A percentile compares a stretch with the other conserved stretches of the same genome.
Conservation (phyloP, 2,797 vertebrate genomes). For the Smutsia gigantea region DNA sequence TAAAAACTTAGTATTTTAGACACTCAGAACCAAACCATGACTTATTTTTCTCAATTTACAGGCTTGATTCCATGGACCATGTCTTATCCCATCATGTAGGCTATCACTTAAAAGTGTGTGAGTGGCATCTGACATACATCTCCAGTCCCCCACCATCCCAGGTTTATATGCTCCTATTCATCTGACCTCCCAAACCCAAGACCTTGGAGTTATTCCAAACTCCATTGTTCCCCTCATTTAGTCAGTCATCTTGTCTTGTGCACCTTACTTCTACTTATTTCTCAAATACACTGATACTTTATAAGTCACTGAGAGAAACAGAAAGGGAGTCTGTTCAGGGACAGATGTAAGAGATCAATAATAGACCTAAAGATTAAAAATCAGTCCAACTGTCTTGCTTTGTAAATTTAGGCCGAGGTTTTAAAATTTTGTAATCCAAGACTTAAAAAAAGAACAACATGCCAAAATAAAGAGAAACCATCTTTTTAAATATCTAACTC, state of each 20-base stretch:
- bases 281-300: neutral
- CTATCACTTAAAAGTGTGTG: neutral
- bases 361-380: neutral
- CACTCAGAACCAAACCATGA: neutral
- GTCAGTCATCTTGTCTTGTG: neutral
- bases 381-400: slow-evolving; percentile 14
- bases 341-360: neutral
- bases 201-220: neutral
- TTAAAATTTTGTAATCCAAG: neutral
- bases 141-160: neutral
- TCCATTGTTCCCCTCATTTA: neutral
- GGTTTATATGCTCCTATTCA: neutral
- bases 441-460: slow-evolving; percentile 34
- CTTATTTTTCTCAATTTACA: slow-evolving; percentile 8
- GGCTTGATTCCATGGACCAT: neutral
- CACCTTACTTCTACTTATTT: slow-evolving; percentile 22
- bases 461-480: slow-evolving; percentile 60
- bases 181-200: slow-evolving; percentile 1
- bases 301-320: neutral
- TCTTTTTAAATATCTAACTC: slow-evolving; percentile 68
- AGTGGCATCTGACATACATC: neutral
- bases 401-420: neutral
- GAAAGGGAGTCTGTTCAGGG: neutral
- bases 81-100: neutral
- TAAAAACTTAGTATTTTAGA: neutral